Conservation (phyloP, 2,888 invertebrate species). For the Drosophila birchii region DNA sequence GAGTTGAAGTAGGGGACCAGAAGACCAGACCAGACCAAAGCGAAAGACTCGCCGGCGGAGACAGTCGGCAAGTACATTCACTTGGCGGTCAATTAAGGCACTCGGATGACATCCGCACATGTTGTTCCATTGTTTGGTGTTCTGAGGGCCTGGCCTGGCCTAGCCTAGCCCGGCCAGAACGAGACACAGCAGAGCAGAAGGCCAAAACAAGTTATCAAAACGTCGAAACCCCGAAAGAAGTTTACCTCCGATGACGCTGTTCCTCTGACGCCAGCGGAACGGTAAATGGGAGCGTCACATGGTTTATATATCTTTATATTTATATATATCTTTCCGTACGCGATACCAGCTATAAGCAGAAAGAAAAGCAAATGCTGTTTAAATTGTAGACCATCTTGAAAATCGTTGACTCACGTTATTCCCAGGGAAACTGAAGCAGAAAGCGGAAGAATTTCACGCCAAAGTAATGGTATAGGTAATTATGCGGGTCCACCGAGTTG, state of each 20-base stretch:
- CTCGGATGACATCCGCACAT: constrained; percentile 42
- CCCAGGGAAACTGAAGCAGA: constrained; percentile 54
- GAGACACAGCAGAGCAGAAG: neutral
- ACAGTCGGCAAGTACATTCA: constrained; percentile 37
- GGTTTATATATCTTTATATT: constrained; percentile 11
- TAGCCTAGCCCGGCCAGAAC: constrained; percentile 12
- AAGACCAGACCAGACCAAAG: constrained; percentile 1
- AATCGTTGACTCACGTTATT: constrained; percentile 70
- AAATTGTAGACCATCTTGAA: constrained; percentile 29
- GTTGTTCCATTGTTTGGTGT: constrained; percentile 22
- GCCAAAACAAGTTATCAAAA: constrained; percentile 60
- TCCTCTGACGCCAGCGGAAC: constrained; percentile 42
- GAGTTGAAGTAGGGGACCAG: constrained; percentile 35
- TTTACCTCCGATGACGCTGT: constrained; percentile 28
- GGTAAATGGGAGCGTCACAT: constrained; percentile 65
- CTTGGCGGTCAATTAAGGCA: constrained; percentile 69
- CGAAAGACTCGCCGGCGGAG: constrained; percentile 9
- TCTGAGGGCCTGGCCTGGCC: constrained; percentile 8
- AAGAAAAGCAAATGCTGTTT: constrained; percentile 27
- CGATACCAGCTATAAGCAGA: constrained; percentile 31
- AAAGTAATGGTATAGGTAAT: constrained; percentile 38
- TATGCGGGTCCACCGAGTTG: constrained; percentile 34
- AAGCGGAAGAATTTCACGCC: constrained; percentile 44
- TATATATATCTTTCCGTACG: neutral
- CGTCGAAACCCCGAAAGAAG: constrained; percentile 37